Conservation (phyloP, 2,113 vertebrate genomes). For the Aleadryas rufinucha region DNA sequence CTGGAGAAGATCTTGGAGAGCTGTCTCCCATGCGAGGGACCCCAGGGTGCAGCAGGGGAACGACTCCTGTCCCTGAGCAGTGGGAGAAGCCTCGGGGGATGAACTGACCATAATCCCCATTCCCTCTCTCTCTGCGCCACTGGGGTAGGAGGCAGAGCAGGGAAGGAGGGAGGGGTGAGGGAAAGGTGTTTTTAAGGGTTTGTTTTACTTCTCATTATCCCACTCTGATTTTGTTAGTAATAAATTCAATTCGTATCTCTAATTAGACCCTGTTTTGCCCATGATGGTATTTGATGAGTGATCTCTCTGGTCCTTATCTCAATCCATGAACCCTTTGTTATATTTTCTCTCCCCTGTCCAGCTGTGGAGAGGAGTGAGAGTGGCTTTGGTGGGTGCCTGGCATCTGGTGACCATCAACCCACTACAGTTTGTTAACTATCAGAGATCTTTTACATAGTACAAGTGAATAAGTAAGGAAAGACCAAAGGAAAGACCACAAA, state of each 20-base stretch:
- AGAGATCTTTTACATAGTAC: background rate
- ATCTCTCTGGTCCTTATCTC: background rate
- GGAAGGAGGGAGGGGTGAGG: background rate
- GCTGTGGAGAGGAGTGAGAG: background rate
- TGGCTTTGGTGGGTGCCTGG: background rate
- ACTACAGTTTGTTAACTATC: background rate
- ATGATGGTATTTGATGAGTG: background rate
- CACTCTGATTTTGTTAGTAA: background rate
- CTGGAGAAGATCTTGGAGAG: background rate
- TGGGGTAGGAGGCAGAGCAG: no score
- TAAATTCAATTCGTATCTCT: background rate
- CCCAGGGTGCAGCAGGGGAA: background rate
- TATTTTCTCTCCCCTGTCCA: background rate
- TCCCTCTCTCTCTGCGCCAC: background rate
- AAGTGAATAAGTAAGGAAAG: background rate
- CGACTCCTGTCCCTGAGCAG: background rate
- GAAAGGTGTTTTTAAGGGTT: background rate
- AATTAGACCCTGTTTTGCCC: background rate
- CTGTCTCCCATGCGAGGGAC: background rate
- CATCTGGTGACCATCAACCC: background rate
- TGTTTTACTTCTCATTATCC: background rate
- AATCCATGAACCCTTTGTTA: background rate
- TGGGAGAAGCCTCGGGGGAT: accelerated
- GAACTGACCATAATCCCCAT: background rate
- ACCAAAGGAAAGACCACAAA: background rate